These are phyloP conservation scores for Phylloscopus whistleri DNA, from an alignment of 2,113 vertebrate genomes.

Conservation along the genomic window DNA sequence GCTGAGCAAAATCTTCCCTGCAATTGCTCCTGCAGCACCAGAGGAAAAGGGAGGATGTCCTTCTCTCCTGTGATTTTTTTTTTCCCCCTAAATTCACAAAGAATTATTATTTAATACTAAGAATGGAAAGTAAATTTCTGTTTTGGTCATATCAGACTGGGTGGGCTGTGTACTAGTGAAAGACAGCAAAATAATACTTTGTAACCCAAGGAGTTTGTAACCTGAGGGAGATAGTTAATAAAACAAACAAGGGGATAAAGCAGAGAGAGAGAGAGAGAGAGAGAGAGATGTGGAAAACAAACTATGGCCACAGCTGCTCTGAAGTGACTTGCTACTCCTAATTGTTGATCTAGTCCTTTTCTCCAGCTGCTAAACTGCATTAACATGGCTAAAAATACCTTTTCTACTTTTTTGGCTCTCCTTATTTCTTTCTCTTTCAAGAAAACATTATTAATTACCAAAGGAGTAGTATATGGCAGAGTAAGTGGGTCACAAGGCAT, in stretches of 20 bases:
- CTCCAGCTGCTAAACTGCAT: neutral
- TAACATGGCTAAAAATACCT: constrained; percentile 6
- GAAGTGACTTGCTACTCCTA: neutral
- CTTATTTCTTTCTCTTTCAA: neutral
- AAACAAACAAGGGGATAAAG: neutral
- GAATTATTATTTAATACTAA: neutral
- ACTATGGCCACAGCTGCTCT: neutral
- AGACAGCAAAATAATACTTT: neutral
- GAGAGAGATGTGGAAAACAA: neutral
- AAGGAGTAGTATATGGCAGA: neutral
- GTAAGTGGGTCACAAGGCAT: neutral
- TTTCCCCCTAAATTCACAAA: neutral
- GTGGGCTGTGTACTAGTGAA: neutral
- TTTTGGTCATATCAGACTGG: neutral
- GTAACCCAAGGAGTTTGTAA: neutral
- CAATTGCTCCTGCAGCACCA: neutral
- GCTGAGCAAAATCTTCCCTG: neutral
- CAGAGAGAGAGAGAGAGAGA: neutral
- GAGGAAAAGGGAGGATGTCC: neutral
- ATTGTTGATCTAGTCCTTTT: neutral
- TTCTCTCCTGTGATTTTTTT: neutral
- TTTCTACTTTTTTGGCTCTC: neutral
- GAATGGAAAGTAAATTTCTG: neutral
- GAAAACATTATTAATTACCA: neutral
- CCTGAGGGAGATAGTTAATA: neutral